These are phyloP conservation scores for Setipinna tenuifilis DNA, from an alignment of 2,797 vertebrate genomes.

Conservation along the genomic window DNA sequence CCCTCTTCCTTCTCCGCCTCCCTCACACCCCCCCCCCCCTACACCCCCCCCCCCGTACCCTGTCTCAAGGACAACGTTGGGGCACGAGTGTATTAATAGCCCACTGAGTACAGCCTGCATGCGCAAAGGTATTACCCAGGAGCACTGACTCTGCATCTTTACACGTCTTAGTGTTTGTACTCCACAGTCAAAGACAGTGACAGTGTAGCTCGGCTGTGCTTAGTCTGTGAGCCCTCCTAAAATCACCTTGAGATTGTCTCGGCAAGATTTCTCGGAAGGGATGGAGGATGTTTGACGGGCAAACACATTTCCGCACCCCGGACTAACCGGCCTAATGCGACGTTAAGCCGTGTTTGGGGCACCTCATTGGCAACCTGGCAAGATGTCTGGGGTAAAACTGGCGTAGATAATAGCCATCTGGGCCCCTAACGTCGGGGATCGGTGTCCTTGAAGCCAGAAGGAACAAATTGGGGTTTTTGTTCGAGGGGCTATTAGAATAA, in stretches of 20 bases:
- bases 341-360: not conserved
- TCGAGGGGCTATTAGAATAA: not conserved
- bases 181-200: not conserved
- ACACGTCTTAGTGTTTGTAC: not conserved
- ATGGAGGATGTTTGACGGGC: not conserved
- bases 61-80: not conserved
- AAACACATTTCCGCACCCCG: not conserved
- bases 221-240: not conserved
- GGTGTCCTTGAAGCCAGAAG: constrained; percentile 19
- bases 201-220: no score
- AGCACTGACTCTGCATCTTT: not conserved
- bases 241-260: not conserved
- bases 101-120: not conserved
- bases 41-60: no score
- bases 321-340: not conserved
- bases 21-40: no score
- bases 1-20: no score
- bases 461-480: constrained; percentile 20
- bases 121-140: not conserved
- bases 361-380: constrained; percentile 15
- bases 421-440: not conserved
- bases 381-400: not conserved
- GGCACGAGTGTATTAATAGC: not conserved
- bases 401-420: constrained; percentile 20
- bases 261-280: not conserved